A percentile compares a stretch with the other conserved stretches of the same genome.
Evolutionary conservation across 2,113 vertebrate species (phyloP).

Genomic region (Dunckerocampus dactyliophorus): DNA sequence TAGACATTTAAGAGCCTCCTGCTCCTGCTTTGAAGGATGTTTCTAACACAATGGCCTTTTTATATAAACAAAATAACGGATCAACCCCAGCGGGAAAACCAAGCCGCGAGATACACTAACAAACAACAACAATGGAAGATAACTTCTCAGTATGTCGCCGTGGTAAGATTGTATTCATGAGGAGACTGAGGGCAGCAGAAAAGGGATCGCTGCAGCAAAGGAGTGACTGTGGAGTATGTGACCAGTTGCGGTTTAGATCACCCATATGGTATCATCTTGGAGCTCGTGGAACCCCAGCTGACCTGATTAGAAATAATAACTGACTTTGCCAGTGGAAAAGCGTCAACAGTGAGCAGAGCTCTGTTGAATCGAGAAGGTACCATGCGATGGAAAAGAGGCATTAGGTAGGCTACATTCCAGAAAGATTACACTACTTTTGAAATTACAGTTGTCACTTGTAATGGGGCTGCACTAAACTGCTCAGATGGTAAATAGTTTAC

Average conservation of each 20-base stretch:
- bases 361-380: no score
- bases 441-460: neutral
- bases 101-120: no score
- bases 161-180: no score
- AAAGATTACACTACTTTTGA: neutral
- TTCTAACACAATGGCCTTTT: neutral
- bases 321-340: neutral
- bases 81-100: no score
- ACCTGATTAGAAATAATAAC: neutral
- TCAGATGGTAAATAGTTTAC: neutral
- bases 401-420: neutral
- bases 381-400: neutral
- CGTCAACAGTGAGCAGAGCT: neutral
- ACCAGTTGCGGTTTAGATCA: neutral
- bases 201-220: neutral
- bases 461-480: no score
- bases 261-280: neutral
- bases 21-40: neutral
- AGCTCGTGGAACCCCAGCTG: neutral
- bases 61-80: neutral
- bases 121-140: no score
- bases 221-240: neutral
- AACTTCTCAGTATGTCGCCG: no score
- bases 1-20: neutral
- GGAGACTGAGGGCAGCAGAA: no score